Evolutionary conservation across 2,113 vertebrate species (phyloP).

Genomic region (Turnix velox): DNA sequence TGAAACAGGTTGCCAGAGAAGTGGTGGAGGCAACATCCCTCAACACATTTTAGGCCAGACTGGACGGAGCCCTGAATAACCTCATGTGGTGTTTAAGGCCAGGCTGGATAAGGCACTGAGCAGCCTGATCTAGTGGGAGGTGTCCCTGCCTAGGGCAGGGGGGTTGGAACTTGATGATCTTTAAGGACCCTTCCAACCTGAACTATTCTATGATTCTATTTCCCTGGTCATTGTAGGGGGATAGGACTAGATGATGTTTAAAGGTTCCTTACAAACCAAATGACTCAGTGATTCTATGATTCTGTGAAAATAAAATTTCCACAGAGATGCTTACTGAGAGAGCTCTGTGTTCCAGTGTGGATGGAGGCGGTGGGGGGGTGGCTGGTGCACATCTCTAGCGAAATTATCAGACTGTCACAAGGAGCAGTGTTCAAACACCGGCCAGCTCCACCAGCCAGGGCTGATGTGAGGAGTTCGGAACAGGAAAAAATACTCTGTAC

Average conservation of each 20-base stretch:
- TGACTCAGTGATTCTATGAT: background rate
- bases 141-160: too few relatives aligned
- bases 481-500: background rate
- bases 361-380: too few relatives aligned
- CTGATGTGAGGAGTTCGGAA: too few relatives aligned
- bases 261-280: background rate
- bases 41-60: background rate
- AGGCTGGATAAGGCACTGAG: too few relatives aligned
- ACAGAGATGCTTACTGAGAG: background rate
- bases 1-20: background rate
- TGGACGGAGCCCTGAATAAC: background rate
- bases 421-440: rapidly evolving
- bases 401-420: rapidly evolving
- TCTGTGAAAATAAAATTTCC: background rate
- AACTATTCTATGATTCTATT: background rate
- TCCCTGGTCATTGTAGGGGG: background rate
- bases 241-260: background rate
- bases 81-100: too few relatives aligned
- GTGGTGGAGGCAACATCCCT: too few relatives aligned
- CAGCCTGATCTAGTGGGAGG: too few relatives aligned
- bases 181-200: too few relatives aligned
- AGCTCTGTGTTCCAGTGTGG: rapidly evolving
- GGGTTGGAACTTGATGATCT: too few relatives aligned
- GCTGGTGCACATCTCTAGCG: rapidly evolving
- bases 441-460: background rate